Evolutionary conservation across 2,797 vertebrate species (phyloP), one percentile per base, ranked within the genome.

Genomic region (Ctenochaetus hawaiiensis): DNA sequence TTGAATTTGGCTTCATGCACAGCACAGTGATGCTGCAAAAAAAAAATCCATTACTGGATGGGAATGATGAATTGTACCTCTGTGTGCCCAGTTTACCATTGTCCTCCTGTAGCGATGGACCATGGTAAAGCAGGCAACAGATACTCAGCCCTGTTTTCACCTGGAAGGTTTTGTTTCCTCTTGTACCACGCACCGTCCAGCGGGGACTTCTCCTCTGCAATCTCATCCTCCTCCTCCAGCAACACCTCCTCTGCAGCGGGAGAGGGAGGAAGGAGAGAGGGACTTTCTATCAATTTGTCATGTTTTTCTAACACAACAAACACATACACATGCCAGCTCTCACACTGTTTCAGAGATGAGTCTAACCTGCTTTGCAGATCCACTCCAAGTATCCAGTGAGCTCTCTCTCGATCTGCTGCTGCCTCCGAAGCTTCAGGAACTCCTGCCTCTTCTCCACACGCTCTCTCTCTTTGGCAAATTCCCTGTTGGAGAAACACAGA

Each of bases 391-490:
- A 99, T 0, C 98, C 98, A 0, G 97, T 99, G 30, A 99, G 96
- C 70, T 99, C 98, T 20, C 97, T 90, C 87, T 99, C 98, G 1
- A 99, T 99, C 82, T 99, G 98, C 93, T 99, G 98, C 92, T 99
- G 98, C 69, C 98, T 83, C 6, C 98, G 96, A 26, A 99, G 96
- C 90, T 99, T 99, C 86, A 99, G 90, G 90, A 99, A 99, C 64
- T 97, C 98, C 20, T 97, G 95, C 16, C 98, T 96, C 78, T 99
- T 99, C 87, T 99, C 98, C 30, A 99, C 98, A 45, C 98, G 89
- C 88, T 99, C 98, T 1, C 98, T 92, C 77, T 99, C 98, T 90
- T 99, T 99, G 77, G 98, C 98, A 90, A 99, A 99, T 80, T 99
- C 98, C 5, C 98, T 97, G 82, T 2, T 52, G 17, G 48, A 9